phyloP scores from a whole-genome alignment of 1,140 invertebrate species.

The Aphidius gifuensis region DNA sequence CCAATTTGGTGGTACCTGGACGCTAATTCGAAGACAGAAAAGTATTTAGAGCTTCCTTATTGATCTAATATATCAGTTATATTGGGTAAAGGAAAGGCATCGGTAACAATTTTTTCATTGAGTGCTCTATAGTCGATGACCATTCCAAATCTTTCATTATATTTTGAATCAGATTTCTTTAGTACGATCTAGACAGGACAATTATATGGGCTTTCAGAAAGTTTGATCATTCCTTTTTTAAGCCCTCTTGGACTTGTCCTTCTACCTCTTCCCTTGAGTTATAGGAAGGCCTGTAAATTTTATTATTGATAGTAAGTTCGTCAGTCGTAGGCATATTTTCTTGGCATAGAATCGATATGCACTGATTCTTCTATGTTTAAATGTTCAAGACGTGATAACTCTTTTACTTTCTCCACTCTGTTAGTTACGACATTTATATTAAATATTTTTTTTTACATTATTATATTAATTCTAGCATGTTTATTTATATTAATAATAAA shows the following conservation, averaged over 20 bases:
- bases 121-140: conserved; percentile 47
- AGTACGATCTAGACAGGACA: conserved; percentile 39
- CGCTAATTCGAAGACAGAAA: too few relatives aligned
- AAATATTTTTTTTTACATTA: background rate
- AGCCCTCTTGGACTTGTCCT: conserved; percentile 31
- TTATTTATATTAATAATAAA: too few relatives aligned
- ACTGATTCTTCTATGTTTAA: conserved; percentile 23
- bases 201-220: conserved; percentile 32
- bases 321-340: background rate
- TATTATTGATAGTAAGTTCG: conserved; percentile 17
- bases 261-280: conserved; percentile 31
- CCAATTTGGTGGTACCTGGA: too few relatives aligned
- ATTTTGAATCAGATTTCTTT: conserved; percentile 41
- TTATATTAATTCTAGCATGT: too few relatives aligned
- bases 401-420: conserved; percentile 6
- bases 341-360: conserved; percentile 15
- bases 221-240: conserved; percentile 27
- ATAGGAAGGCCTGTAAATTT: conserved; percentile 31
- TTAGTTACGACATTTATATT: background rate
- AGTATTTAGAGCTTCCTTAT: too few relatives aligned
- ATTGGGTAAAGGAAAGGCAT: too few relatives aligned
- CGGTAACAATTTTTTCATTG: conserved; percentile 47
- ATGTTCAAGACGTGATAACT: conserved; percentile 23
- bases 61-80: too few relatives aligned
- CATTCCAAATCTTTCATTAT: conserved; percentile 40